Evolutionary conservation across 2,113 vertebrate species (phyloP), one percentile per base, ranked within the genome.

Genomic region (Syngnathus scovelli): DNA sequence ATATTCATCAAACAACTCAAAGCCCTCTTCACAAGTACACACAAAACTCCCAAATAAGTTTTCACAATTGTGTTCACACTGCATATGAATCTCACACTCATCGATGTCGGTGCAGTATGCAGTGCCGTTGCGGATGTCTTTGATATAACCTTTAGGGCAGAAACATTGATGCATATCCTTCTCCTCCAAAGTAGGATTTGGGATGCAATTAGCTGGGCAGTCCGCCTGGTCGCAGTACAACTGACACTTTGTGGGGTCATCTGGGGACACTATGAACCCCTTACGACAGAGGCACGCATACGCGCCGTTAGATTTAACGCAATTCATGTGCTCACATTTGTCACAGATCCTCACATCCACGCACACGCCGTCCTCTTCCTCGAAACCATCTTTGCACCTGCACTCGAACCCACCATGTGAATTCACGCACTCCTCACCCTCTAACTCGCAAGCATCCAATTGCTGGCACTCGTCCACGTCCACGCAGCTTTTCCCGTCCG

Each of bases 381-480:
- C 2, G 3, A 77, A 86, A n/a, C 27, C 80, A 0, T 76, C 27
- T 19, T 0, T 38, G 73, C 88, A 89, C 0, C 0, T 0, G 74
- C 88, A 89, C 46, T 18, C 0, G 16, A 12, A 80, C 0, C 4
- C 4, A 0, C 70, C 77, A 5, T 0, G 4, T 0, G 18, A 60
- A 68, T 74, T 69, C 19, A 3, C 1, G 7, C 88, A 89, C 61
- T 67, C n/a, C 46, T 71, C 6, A 0, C 62, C 59, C 16, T 44
- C 56, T 1, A 2, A 38, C 0, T 37, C 0, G 63, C 88, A 89
- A 18, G 0, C 9, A 8, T 62, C 19, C 2, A 6, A 0, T 12
- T 41, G 74, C 39, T 33, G 10, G 12, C 85, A 87, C 54, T 79
- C 80, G 12, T 87, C 5, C 69, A 77, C 69, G 39, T 78, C 82